Evolutionary conservation across 2,113 vertebrate species (phyloP), one percentile per base, ranked within the genome.

Genomic region (Anguilla rostrata): DNA sequence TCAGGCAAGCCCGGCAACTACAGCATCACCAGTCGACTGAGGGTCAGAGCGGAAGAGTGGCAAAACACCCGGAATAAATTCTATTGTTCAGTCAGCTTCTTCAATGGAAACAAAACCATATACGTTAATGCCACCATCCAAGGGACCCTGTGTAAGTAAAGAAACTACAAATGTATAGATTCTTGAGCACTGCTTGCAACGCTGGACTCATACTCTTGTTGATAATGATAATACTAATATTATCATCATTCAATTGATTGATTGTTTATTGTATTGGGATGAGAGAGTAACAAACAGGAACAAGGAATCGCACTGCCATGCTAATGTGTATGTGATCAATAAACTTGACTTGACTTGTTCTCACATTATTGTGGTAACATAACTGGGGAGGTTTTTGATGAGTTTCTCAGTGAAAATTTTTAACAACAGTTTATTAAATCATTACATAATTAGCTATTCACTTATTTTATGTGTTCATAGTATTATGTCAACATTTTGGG

Each of bases 11-110:
- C 1, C 0, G 84, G 20, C 11, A 91, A 53, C 6, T 97, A 91
- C 86, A 92, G 90, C 1, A 83, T 95, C 91, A 95, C 93, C 90
- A 96, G 95, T 81, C 91, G 94, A 60, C 90, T 96, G 87, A 93
- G 95, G 87, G 88, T 96, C 80, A 89, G 93, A 0, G 81, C 60
- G 0, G 0, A 71, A 29, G 92, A 95, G 84, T 97, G 95, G 95
- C 90, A 87, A 88, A 93, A 93, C 66, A 88, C 94, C 2, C 46
- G 57, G 0, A 94, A 92, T 66, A 84, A 3, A 39, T 96, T 96
- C 5, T 88, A 88, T 34, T 96, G 96, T 71, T 60, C 87, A 22
- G 95, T 91, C 18, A 46, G 1, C 0, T 96, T 92, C 90, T 86
- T 90, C 2, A 86, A 88, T 26, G 85, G 3, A 40, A 41, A 0